Evolutionary conservation across 2,888 invertebrate species (phyloP).

Genomic region (Drosophila fulvimacula): DNA sequence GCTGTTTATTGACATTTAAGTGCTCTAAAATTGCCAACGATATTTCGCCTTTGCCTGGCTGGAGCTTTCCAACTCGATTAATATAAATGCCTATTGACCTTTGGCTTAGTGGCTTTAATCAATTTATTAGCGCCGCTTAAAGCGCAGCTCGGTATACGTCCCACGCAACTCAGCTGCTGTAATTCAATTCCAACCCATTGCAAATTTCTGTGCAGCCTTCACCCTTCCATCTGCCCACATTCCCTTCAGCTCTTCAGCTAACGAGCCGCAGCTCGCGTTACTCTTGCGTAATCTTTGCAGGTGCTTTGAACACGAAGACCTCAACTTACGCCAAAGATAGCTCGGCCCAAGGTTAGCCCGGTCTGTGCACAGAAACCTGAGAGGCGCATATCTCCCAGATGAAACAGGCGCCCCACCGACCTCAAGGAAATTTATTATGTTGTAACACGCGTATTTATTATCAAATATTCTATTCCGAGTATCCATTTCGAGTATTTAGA

Average conservation of each 20-base stretch:
- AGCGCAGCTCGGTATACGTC: constrained; percentile 5
- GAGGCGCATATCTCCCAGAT: neutral
- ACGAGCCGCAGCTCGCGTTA: constrained; percentile 56
- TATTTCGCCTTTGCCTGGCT: neutral
- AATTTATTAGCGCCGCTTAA: constrained; percentile 25
- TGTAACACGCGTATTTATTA: neutral
- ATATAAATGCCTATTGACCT: constrained; percentile 24
- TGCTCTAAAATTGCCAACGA: constrained; percentile 27
- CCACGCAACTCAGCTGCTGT: constrained; percentile 17
- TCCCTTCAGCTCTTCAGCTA: constrained; percentile 10
- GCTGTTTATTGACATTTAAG: constrained; percentile 25
- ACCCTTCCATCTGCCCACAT: constrained; percentile 7
- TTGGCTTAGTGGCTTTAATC: constrained; percentile 18
- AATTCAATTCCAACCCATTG: constrained; percentile 47
- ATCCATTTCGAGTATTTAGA: neutral
- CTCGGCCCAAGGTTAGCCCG: constrained; percentile 25
- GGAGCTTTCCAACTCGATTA: neutral
- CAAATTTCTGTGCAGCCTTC: constrained; percentile 34
- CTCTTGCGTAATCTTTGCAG: constrained; percentile 28
- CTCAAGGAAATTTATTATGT: too few relatives aligned
- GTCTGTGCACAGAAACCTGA: neutral
- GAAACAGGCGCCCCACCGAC: neutral
- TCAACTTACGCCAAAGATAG: constrained; percentile 15
- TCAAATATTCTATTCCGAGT: neutral
- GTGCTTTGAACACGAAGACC: constrained; percentile 31